Evolutionary conservation across 2,888 invertebrate genomes (phyloP).

Genomic region (Notocelia uddmanniana): DNA sequence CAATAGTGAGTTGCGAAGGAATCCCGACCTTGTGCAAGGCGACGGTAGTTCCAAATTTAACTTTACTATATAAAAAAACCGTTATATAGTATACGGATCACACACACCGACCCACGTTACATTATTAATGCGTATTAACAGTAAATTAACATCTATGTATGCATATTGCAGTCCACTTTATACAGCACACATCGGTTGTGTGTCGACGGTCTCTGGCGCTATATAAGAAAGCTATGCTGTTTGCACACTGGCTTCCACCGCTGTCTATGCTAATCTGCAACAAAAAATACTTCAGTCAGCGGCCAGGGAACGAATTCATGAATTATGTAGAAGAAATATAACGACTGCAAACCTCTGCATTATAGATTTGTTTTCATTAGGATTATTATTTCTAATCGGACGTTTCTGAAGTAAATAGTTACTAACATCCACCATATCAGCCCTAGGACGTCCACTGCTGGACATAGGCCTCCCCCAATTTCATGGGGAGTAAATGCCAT

Average conservation of each 20-base stretch:
- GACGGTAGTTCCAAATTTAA: constrained; percentile 59
- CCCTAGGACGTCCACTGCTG: no score
- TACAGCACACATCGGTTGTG: constrained; percentile 65
- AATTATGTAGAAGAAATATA: no score
- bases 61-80: no score
- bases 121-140: constrained; percentile 68
- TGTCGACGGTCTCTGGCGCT: constrained; percentile 64
- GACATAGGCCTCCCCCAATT: no score
- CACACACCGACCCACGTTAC: constrained; percentile 75
- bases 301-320: not conserved
- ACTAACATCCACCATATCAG: not conserved
- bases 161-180: constrained; percentile 72
- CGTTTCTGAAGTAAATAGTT: not conserved
- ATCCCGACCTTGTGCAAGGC: constrained; percentile 53
- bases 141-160: constrained; percentile 75
- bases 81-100: constrained; percentile 68
- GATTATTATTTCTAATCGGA: no score
- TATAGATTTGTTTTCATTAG: no score
- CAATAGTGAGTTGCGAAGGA: constrained; percentile 61
- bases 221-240: constrained; percentile 73
- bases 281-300: not conserved
- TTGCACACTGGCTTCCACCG: constrained; percentile 69
- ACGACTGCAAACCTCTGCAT: no score
- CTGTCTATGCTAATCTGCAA: constrained; percentile 69
- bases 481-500: no score